Base-by-base conservation (phyloP, 2,888 invertebrate genomes). In the Junonia oenone region DNA sequence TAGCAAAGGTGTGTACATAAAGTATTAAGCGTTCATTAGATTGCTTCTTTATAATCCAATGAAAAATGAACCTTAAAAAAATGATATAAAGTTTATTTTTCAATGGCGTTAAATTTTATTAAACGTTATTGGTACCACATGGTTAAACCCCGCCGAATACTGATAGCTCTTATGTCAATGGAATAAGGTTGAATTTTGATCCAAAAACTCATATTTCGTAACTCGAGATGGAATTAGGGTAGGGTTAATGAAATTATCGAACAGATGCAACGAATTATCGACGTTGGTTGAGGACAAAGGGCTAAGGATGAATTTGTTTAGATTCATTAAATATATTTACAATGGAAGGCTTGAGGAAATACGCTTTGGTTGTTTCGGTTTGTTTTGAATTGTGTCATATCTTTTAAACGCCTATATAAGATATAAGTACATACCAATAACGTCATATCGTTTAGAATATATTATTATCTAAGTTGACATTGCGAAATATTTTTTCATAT, bases 161-260 rank as follows among this genome's bases (percentile, higher is more conserved):
- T 22, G 22, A 38, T 38, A 38, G 8, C 22, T 40, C 40, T 40
- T 13, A 43, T 22, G 2, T 6, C 22, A 4, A 43, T 13, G 26
- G 6, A 1, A 22, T 26, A 26, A 26, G 3, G 26, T 26, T 43
- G 6, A 26, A 8, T 22, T 17, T 43, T 22, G 22, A 19, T 13
- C 0, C 5, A 13, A 4, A 26, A 26, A 43, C 11, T 40, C 11
- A 17, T 43, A 5, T 22, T 26, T 13, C 43, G 43, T 13, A 33
- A 2, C 43, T 26, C 43, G n/a, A 13, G 8, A 43, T 8, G 13
- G 22, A 26, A 26, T 43, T 47, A 43, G 55, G 45, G n/a, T 19
- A 46, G 50, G 46, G 47, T 58, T 48, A 55, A 58, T 48, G 51
- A 47, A 51, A 58, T 58, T 51, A 55, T 43, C 33, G 51, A 51